A percentile compares a stretch with the other conserved stretches of the same genome.
These are phyloP conservation scores for Embidobia sp. DNA, from an alignment of 2,888 invertebrate genomes.

Conservation along the genomic window DNA sequence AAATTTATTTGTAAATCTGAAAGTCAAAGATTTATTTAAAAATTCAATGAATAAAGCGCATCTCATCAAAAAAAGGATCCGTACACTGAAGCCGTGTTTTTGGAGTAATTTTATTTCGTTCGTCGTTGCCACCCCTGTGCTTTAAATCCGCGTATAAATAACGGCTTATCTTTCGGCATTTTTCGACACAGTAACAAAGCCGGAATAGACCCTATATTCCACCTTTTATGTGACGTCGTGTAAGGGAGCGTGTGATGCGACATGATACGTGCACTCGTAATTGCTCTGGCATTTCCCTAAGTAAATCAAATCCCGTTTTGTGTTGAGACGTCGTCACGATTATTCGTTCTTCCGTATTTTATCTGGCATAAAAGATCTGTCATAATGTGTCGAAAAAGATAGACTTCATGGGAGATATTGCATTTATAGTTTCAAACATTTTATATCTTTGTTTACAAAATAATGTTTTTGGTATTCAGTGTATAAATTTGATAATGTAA, in stretches of 20 bases:
- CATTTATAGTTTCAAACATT: too few relatives aligned
- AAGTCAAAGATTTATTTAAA: conserved; percentile 49
- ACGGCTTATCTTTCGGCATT: conserved; percentile 80
- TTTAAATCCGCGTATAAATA: conserved; percentile 79
- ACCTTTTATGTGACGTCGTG: conserved; percentile 59
- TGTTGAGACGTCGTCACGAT: conserved; percentile 34
- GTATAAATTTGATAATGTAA: too few relatives aligned
- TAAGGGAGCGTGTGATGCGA: conserved; percentile 67
- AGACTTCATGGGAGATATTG: too few relatives aligned
- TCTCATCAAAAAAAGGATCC: conserved; percentile 50
- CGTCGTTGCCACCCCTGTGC: conserved; percentile 66
- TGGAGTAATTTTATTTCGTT: conserved; percentile 71
- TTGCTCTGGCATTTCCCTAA: conserved; percentile 76
- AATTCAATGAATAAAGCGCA: conserved; percentile 39
- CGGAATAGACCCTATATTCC: conserved; percentile 53
- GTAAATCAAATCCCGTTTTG: conserved; percentile 53
- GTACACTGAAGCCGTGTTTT: conserved; percentile 51
- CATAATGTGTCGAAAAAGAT: conserved; percentile 13
- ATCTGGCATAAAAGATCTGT: conserved; percentile 36
- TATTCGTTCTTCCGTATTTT: conserved; percentile 42
- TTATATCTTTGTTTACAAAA: too few relatives aligned
- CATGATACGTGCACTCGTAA: conserved; percentile 78
- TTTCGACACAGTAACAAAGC: conserved; percentile 62
- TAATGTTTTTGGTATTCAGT: too few relatives aligned
- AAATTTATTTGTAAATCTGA: conserved; percentile 25